These are phyloP conservation scores for Mycalesis mineus DNA, from an alignment of 2,888 invertebrate species.

Conservation along the genomic window DNA sequence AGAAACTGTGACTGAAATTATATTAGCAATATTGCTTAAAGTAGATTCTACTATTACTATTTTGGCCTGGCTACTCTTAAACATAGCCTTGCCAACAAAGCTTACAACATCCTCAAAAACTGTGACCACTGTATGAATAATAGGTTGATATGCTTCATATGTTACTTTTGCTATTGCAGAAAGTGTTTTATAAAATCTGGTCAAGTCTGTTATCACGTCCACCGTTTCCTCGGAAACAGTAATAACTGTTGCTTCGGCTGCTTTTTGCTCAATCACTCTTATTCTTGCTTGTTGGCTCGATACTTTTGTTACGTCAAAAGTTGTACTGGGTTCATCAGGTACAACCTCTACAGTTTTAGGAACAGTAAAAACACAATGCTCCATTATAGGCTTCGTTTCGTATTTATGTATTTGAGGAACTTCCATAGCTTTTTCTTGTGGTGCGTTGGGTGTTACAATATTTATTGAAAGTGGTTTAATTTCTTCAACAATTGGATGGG, in stretches of 20 bases:
- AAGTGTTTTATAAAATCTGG: no score
- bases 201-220: not conserved
- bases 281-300: conserved; percentile 14
- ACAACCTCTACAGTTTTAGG: conserved; percentile 8
- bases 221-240: not conserved
- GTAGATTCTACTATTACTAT: conserved; percentile 26
- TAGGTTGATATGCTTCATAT: no score
- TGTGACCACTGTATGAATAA: no score
- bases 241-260: conserved; percentile 15
- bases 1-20: not conserved
- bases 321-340: conserved; percentile 19
- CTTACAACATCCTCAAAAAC: not conserved
- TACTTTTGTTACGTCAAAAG: conserved; percentile 12
- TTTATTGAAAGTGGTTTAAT: not conserved
- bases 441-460: not conserved
- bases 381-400: not conserved
- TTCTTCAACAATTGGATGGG: not conserved
- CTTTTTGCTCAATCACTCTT: conserved; percentile 24
- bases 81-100: not conserved
- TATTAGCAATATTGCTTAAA: conserved; percentile 26
- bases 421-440: not conserved
- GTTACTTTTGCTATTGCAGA: no score
- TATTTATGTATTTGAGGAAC: not conserved
- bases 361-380: conserved; percentile 6
- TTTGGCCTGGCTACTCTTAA: not conserved